Evolutionary conservation across 2,888 invertebrate species (phyloP), one percentile per base, ranked within the genome.

Genomic region (Temnothorax ravouxi): DNA sequence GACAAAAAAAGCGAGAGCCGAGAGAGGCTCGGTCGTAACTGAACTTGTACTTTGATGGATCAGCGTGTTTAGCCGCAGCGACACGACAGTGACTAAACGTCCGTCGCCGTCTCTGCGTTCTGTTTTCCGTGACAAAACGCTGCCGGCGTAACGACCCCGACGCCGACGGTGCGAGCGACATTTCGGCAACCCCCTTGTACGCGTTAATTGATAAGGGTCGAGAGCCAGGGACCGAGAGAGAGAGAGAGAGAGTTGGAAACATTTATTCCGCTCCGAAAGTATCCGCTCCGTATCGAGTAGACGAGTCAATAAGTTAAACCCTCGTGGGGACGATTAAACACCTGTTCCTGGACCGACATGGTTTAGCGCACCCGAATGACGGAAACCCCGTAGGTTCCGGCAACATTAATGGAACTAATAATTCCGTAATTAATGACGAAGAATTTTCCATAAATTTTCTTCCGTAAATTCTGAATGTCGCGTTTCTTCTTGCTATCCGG

Each of bases 181-280:
- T 62, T 62, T 62, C 47, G 62, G 11, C 47, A 47, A 38, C 18
- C 13, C 50, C 9, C 29, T 29, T 29, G 3, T 34, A 38, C 11
- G 25, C 25, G 66, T 38, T 66, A 66, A 76, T 76, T 76, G 50
- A 76, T 52, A 66, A 76, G 66, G 75, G 66, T 76, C 50, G 41
- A 74, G 13, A 38, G 6, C 34, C 34, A 5, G 34, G 13, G 76
- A 52, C 38, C 18, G 64, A 76, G n/a, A n/a, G n/a, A n/a, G n/a
- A n/a, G n/a, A n/a, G n/a, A n/a, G n/a, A n/a, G n/a, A n/a, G n/a
- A n/a, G 38, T 38, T 67, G 66, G 50, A 8, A 76, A 66, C 18
- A 64, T 50, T 8, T 38, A 76, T 76, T 34, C 34, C 13, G 11
- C 21, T 0, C 34, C 11, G 34, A 75, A 75, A 62, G 50, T 62